Evolutionary conservation across 2,888 invertebrate genomes (phyloP), one percentile per base, ranked within the genome.

Genomic region (Nebria brevicollis): DNA sequence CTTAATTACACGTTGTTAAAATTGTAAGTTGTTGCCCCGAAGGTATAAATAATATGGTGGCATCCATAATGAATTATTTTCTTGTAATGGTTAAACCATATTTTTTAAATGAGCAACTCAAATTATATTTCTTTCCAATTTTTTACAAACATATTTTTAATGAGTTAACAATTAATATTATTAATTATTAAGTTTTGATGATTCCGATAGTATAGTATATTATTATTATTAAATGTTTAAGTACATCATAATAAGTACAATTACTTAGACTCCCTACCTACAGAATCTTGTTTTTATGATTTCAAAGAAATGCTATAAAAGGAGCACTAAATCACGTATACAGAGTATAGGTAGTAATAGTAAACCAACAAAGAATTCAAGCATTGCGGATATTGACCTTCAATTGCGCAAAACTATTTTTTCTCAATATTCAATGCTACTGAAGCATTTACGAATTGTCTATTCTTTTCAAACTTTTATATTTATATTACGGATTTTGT

Each of bases 1-100:
- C 64, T 72, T 72, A 72, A 77, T 54, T 72, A 77, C 54, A 15
- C 26, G 72, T 77, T 43, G 72, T 77, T 77, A 77, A 77, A 77
- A 77, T 72, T 77, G 70, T 77, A 72, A 72, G 54, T 72, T 77
- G 72, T 77, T 77, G 72, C 72, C 72, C 43, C 54, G 70, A 15
- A 72, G 77, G 54, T 77, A 72, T 72, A 26, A 72, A 77, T 77
- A 72, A 25, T 64, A 65, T 34, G 34, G 34, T 4, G 34, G 34
- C 34, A 34, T 34, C 34, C 34, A 34, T 34, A 34, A 34, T 34
- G 34, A 34, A 34, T 34, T 34, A 34, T 34, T 34, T 34, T 34
- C 5, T 34, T 34, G 2, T 34, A 34, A 34, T 34, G 34, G 34
- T 5, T 34, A 34, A 34, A 34, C 34, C 34, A 34, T 34, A 34